Base-by-base conservation (phyloP, 2,888 invertebrate genomes). In the Cerceris ruficornis region DNA sequence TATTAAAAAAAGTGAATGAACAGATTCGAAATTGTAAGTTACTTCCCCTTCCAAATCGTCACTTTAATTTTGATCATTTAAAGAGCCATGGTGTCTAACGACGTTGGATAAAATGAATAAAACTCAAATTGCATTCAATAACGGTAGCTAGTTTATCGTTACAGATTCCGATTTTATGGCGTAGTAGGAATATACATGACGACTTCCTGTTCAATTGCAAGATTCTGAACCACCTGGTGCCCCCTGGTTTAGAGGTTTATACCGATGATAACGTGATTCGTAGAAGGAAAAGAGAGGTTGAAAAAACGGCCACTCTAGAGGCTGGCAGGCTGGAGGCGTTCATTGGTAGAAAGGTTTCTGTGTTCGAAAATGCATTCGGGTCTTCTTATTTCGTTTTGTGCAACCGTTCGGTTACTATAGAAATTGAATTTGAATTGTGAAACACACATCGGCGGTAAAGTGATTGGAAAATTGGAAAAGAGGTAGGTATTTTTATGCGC, bases 141-240 rank as follows among this genome's bases (percentile, higher is more conserved):
- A 50, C 46, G 11, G 7, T 28, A 60, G 42, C 8, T 42, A n/a
- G 11, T 4, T 55, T 66, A 61, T 57, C 15, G 41, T 67, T 77
- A 78, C 58, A 69, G 79, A 82, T 55, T 68, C 76, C 84, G 58
- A 75, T 70, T 84, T 84, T 82, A 84, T 57, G 43, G 55, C 77
- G 83, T 55, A 72, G 84, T 77, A 68, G 61, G 66, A 78, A 59
- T 67, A 65, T 58, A 49, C 59, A 75, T 46, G 52, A 49, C 73
- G 42, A 87, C 86, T 90, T 90, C 90, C 90, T 88, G 88, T 88
- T 89, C n/a, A n/a, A n/a, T n/a, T n/a, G n/a, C n/a, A n/a, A n/a
- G n/a, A n/a, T n/a, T n/a, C n/a, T n/a, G n/a, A n/a, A n/a, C n/a
- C n/a, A n/a, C n/a, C n/a, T n/a, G n/a, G n/a, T n/a, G n/a, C n/a